A percentile compares a stretch with the other conserved stretches of the same genome.
Conservation (phyloP, 92 coral and sea anemone genomes). For the Siderastrea radians region DNA sequence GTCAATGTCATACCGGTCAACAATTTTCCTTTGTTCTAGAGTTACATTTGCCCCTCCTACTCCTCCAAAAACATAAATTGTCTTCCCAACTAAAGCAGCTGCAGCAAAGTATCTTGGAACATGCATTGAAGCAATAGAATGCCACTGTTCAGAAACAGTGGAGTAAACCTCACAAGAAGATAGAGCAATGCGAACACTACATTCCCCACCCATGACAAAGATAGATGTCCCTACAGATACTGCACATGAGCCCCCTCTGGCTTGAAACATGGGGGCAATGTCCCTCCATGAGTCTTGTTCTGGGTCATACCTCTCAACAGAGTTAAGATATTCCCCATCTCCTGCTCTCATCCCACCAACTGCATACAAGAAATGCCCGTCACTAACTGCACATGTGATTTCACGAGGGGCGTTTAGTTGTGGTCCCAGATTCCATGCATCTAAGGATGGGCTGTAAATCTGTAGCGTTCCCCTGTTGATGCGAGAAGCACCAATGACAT, state of each 20-base stretch:
- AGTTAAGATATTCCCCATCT: conserved; percentile 80
- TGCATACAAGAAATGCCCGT: conserved; percentile 80
- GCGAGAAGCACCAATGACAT: conserved; percentile 86
- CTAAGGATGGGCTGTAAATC: conserved; percentile 73
- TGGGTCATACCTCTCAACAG: conserved; percentile 92
- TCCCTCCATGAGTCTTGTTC: conserved; percentile 76
- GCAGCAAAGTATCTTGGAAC: conserved; percentile 92
- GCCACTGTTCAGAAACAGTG: conserved; percentile 82
- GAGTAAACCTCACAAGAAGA: conserved; percentile 83
- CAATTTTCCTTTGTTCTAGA: conserved; percentile 40
- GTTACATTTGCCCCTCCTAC: conserved; percentile 78
- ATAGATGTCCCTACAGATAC: conserved; percentile 70
- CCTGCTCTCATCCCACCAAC: conserved; percentile 87
- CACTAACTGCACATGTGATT: conserved; percentile 85
- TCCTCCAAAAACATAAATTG: conserved; percentile 91
- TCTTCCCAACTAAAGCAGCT: conserved; percentile 78
- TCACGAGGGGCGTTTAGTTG: conserved; percentile 84
- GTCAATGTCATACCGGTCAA: conserved; percentile 63
- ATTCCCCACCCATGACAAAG: conserved; percentile 90
- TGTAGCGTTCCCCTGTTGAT: conserved; percentile 85
- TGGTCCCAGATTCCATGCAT: conserved; percentile 78
- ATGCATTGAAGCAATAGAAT: conserved; percentile 80
- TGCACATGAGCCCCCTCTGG: conserved; percentile 85
- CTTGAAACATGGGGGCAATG: conserved; percentile 75
- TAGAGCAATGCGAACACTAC: conserved; percentile 78